A percentile compares a stretch with the other conserved stretches of the same genome.
Evolutionary conservation across 2,888 invertebrate species (phyloP).

Genomic region (Eueremaeus valkanovi): DNA sequence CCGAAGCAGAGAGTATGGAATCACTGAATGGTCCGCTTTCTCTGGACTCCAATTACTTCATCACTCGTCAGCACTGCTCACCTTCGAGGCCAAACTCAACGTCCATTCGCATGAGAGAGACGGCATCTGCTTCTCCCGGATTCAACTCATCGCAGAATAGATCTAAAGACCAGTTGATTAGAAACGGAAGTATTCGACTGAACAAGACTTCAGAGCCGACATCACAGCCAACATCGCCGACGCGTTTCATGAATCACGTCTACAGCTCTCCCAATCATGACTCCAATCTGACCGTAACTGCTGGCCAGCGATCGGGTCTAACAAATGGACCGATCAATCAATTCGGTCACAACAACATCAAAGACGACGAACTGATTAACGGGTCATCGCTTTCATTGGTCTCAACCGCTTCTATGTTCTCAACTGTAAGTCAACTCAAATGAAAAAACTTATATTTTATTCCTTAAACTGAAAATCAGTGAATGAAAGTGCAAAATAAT

Average conservation of each 20-base stretch:
- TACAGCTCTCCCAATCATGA: neutral
- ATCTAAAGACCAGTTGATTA: neutral
- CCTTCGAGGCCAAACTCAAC: conserved; percentile 31
- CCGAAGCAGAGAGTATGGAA: conserved; percentile 82
- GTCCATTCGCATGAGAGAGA: conserved; percentile 17
- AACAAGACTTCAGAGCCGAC: neutral
- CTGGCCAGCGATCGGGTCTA: neutral
- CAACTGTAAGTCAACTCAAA: conserved; percentile 32
- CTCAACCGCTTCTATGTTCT: conserved; percentile 39
- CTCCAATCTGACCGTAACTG: neutral
- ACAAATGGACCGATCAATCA: neutral
- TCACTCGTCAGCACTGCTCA: conserved; percentile 4
- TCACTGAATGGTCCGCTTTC: conserved; percentile 53
- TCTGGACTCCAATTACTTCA: conserved; percentile 50
- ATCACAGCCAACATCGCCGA: neutral
- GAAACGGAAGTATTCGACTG: conserved; percentile 26
- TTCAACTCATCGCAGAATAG: neutral
- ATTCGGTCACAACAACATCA: neutral
- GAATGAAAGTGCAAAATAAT: too few species aligned
- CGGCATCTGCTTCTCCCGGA: conserved; percentile 36
- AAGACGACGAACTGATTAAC: neutral
- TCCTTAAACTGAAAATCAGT: too few species aligned
- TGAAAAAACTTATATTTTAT: too few species aligned
- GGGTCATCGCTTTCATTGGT: conserved; percentile 40
- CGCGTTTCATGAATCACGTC: neutral